Conservation (phyloP, 2,797 vertebrate genomes). For the Paguma larvata region DNA sequence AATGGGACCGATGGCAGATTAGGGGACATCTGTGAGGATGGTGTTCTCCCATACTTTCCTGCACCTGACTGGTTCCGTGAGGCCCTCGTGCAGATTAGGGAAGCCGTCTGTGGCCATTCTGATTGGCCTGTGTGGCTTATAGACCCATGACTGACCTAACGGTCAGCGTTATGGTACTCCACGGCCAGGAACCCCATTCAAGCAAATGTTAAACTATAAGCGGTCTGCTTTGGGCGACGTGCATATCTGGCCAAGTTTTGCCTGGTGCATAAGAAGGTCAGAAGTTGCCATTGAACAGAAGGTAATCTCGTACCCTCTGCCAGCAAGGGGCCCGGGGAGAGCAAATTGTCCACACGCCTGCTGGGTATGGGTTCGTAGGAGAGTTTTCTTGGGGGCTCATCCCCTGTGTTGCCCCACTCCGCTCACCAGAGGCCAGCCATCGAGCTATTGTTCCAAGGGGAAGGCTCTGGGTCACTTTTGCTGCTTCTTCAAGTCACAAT, state of each 20-base stretch:
- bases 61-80: neutral
- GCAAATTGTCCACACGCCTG: neutral
- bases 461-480: conserved; percentile 84
- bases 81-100: neutral
- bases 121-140: neutral
- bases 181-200: neutral
- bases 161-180: neutral
- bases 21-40: neutral
- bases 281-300: neutral
- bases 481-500: conserved; percentile 85
- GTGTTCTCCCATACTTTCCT: neutral
- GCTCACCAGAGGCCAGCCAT: fast-evolving
- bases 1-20: neutral
- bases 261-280: neutral
- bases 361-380: neutral
- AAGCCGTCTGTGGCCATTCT: neutral
- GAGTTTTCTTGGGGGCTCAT: neutral
- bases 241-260: neutral
- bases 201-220: neutral
- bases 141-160: neutral
- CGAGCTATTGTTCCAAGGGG: neutral
- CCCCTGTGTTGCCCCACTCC: neutral
- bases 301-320: neutral
- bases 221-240: neutral
- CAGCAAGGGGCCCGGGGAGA: neutral